phyloP scores from a whole-genome alignment of 92 coral and sea anemone species.

The Montipora capitata region DNA sequence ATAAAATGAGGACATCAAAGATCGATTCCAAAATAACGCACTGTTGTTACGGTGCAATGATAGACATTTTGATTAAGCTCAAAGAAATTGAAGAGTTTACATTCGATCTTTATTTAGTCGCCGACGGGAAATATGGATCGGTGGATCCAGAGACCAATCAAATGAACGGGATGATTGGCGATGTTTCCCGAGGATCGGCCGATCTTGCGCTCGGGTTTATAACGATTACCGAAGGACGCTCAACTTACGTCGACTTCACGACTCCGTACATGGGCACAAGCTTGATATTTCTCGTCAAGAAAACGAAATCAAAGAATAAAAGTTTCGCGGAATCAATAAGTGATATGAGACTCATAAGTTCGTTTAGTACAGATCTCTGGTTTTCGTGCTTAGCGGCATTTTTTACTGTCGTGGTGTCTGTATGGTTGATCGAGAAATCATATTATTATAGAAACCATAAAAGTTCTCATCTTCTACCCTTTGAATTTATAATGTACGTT shows the following conservation, averaged over 20 bases:
- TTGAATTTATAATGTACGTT: slow-evolving; percentile 90
- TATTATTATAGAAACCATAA: slow-evolving; percentile 42
- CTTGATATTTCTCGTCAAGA: slow-evolving; percentile 77
- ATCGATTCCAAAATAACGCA: slow-evolving; percentile 21
- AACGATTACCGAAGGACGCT: slow-evolving; percentile 88
- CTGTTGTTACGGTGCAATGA: slow-evolving; percentile 88
- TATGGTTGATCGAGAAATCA: slow-evolving; percentile 84
- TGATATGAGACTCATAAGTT: slow-evolving; percentile 87
- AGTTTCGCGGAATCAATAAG: slow-evolving; percentile 78
- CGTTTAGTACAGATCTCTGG: slow-evolving; percentile 86
- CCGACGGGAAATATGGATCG: slow-evolving; percentile 92
- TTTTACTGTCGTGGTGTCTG: slow-evolving; percentile 58
- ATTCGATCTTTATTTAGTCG: slow-evolving; percentile 86
- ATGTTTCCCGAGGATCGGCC: slow-evolving; percentile 86
- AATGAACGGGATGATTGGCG: slow-evolving; percentile 98
- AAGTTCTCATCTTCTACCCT: slow-evolving; percentile 75
- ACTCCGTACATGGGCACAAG: slow-evolving; percentile 88
- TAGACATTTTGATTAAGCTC: slow-evolving; percentile 77
- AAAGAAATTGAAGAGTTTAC: slow-evolving; percentile 77
- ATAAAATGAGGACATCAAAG: not conserved
- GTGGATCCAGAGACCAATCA: slow-evolving; percentile 70
- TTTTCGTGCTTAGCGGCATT: slow-evolving; percentile 79
- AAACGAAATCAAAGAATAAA: slow-evolving; percentile 51
- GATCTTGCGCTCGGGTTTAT: slow-evolving; percentile 91
- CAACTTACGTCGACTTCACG: slow-evolving; percentile 85